Base-by-base conservation (phyloP, 2,888 invertebrate genomes). In the Caenorhabditis sp. region DNA sequence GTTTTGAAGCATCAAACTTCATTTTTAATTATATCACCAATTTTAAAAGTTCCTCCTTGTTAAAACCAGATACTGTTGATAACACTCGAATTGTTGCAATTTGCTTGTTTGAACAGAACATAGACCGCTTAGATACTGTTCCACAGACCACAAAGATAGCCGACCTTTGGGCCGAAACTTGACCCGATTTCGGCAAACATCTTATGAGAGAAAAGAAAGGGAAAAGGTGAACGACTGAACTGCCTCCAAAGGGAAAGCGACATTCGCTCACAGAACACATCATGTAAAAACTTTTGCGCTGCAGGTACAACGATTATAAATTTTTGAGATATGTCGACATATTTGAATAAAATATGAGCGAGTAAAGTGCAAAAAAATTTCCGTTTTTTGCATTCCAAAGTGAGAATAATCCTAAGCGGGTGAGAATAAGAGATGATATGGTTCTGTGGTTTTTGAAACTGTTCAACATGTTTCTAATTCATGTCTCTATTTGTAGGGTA, bases 91-190 rank as follows among this genome's bases (percentile, higher is more conserved):
- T 9, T 47, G 47, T 47, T 47, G 47, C 47, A 47, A 47, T 9
- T 5, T 6, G 3, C 47, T n/a, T 47, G 20, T 47, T 47, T 47
- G 47, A 47, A 47, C 47, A 47, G 47, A 47, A 47, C 47, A 9
- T 6, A 5, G 3, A 47, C 18, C 2, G 47, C 18, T 47, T 18
- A 40, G 11, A 18, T 47, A 47, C 47, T 32, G 32, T 32, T 9
- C 20, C 47, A 9, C 47, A 18, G 4, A 47, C 18, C 55, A 55
- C n/a, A 55, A 28, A 55, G 55, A 55, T 55, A 55, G 55, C 28
- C 56, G 56, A 56, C 55, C 55, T 55, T 56, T 56, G 56, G 32
- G 35, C 56, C 51, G 35, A 56, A 56, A 56, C 56, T 56, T 56
- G 56, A 56, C 56, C 56, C 56, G 4, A 18, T 56, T 56, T 56